Percentiles rank a stretch among this genome's conserved stretches.
Evolutionary conservation across 2,797 vertebrate species (phyloP).

Genomic region (Threskiornis aethiopicus): DNA sequence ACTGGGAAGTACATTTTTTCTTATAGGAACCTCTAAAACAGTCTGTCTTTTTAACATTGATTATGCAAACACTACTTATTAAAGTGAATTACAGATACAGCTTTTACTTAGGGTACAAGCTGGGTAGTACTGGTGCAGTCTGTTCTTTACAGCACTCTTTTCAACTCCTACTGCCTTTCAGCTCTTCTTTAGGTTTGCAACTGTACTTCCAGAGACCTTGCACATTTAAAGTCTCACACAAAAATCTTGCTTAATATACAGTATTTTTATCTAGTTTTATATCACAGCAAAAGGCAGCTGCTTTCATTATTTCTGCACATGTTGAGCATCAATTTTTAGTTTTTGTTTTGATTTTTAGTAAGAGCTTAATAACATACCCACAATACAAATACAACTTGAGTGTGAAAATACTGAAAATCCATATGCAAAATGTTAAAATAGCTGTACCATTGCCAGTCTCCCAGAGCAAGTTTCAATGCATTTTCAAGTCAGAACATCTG

Average conservation of each 20-base stretch:
- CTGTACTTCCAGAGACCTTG: not conserved
- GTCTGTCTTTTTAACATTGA: not conserved
- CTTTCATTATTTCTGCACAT: not conserved
- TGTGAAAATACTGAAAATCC: slow-evolving; percentile 1
- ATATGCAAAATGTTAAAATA: not conserved
- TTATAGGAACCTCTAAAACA: not conserved
- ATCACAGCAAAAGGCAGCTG: not conserved
- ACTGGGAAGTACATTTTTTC: not conserved
- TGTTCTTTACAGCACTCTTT: not conserved
- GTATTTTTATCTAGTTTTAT: not conserved
- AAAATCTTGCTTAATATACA: not conserved
- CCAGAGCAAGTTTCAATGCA: not conserved
- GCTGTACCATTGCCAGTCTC: not conserved
- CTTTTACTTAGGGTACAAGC: not conserved
- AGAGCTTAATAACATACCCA: not conserved
- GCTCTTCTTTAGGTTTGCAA: not conserved
- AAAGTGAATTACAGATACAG: not conserved
- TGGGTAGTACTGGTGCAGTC: not conserved
- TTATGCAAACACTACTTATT: not conserved
- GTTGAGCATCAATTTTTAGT: not conserved
- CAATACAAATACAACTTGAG: not conserved
- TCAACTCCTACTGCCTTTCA: not conserved
- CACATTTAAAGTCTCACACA: not conserved
- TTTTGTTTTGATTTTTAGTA: not conserved
- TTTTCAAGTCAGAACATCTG: not conserved